Percentiles rank a stretch among this genome's conserved stretches.
These are phyloP conservation scores for Halictus rubicundus DNA, from an alignment of 1,140 invertebrate species.

Conservation along the genomic window DNA sequence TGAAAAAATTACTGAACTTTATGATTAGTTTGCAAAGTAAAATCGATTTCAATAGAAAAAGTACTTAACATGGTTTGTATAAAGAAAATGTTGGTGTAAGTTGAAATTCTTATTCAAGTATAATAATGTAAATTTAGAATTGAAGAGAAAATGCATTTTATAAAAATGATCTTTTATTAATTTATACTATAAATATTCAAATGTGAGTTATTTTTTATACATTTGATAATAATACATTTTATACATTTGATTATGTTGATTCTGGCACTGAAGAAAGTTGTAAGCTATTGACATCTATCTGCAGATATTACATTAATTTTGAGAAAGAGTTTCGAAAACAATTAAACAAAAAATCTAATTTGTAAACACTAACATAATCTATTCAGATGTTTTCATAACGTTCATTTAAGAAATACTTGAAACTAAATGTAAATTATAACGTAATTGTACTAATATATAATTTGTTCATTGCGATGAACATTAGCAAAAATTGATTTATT, in stretches of 20 bases:
- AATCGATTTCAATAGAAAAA: neutral
- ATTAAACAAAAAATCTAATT: neutral
- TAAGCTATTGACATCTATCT: slow-evolving; percentile 6
- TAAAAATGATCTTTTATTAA: neutral
- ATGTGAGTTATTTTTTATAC: neutral
- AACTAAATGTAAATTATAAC: too few species aligned
- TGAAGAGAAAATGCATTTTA: neutral
- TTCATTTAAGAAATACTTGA: neutral
- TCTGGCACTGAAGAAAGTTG: slow-evolving; percentile 33
- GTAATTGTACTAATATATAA: too few species aligned
- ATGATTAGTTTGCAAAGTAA: neutral
- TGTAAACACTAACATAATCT: neutral
- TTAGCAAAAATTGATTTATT: neutral
- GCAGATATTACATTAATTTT: neutral
- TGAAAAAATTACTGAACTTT: neutral
- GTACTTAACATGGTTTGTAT: neutral
- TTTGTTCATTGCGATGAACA: too few species aligned
- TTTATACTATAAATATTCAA: neutral
- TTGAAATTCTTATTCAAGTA: neutral
- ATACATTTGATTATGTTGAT: neutral
- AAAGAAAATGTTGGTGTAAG: neutral
- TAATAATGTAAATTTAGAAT: neutral
- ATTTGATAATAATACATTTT: too few species aligned
- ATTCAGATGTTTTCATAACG: neutral
- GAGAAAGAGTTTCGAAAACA: neutral